phyloP scores from a whole-genome alignment of 2,113 vertebrate genomes.

The Elephas maximus region DNA sequence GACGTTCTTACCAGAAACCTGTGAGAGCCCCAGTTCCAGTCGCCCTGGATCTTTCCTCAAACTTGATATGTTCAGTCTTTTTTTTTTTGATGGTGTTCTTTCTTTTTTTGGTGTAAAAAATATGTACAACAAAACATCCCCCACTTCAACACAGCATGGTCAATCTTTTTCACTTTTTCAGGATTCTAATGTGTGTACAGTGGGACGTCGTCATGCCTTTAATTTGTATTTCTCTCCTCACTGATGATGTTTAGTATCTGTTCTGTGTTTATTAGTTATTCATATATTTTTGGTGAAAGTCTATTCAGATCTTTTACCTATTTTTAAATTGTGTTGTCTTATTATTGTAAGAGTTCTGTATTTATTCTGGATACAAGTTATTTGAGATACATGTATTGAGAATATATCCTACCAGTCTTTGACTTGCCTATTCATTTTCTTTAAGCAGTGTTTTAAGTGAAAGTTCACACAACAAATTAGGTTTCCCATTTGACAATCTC shows the following conservation, averaged over 20 bases:
- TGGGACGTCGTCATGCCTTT: neutral
- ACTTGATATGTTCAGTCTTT: neutral
- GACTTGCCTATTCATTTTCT: no score
- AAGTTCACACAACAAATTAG: no score
- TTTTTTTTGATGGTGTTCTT: neutral
- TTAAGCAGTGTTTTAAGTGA: no score
- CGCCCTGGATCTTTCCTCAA: neutral
- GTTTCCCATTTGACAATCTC: no score
- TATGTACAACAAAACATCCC: neutral
- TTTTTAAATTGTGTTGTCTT: no score
- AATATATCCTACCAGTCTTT: no score
- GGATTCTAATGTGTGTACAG: neutral
- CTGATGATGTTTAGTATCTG: neutral
- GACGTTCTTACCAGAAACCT: no score
- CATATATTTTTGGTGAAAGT: neutral
- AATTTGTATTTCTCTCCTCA: neutral
- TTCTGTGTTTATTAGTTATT: neutral
- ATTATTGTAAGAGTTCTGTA: no score
- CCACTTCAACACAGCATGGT: neutral
- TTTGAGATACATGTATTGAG: no score
- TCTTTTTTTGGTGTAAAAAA: neutral
- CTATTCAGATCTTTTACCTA: no score
- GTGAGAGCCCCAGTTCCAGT: neutral
- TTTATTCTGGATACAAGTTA: no score
- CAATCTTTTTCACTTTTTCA: neutral